Percentiles rank a stretch among this genome's conserved stretches.
Conservation (phyloP, 2,113 vertebrate species). For the Hippocampus barbouri region DNA sequence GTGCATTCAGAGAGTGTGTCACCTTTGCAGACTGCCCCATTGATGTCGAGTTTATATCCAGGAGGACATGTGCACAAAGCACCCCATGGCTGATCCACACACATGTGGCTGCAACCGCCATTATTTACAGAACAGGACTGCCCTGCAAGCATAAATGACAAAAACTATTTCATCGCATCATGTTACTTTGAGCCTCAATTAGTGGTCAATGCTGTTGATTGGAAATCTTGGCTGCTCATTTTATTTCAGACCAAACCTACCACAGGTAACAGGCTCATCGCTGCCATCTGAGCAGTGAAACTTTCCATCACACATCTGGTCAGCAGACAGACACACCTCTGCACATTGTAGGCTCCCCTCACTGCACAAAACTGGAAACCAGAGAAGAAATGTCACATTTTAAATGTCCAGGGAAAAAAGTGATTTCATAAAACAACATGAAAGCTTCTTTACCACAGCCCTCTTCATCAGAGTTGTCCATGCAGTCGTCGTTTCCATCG, state of each 20-base stretch:
- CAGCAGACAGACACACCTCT: constrained; percentile 53
- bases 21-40: constrained; percentile 80
- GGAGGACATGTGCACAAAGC: constrained; percentile 72
- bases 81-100: constrained; percentile 76
- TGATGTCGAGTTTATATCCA: constrained; percentile 72
- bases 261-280: constrained; percentile 67
- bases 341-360: constrained; percentile 51
- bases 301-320: constrained; percentile 63
- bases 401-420: not conserved
- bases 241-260: constrained; percentile 25
- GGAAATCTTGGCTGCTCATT: no score
- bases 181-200: not conserved
- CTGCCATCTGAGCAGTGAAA: constrained; percentile 65
- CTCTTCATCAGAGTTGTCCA: constrained; percentile 71
- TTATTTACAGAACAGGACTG: constrained; percentile 75
- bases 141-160: constrained; percentile 54
- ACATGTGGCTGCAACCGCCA: constrained; percentile 77
- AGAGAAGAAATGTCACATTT: not conserved
- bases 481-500: constrained; percentile 65
- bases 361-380: constrained; percentile 44
- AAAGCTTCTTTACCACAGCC: constrained; percentile 64
- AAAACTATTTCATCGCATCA: not conserved
- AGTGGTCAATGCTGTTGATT: not conserved
- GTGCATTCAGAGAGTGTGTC: not conserved
- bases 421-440: not conserved